These are phyloP conservation scores for Pygoscelis adeliae DNA, from an alignment of 2,113 vertebrate genomes.

Conservation along the genomic window DNA sequence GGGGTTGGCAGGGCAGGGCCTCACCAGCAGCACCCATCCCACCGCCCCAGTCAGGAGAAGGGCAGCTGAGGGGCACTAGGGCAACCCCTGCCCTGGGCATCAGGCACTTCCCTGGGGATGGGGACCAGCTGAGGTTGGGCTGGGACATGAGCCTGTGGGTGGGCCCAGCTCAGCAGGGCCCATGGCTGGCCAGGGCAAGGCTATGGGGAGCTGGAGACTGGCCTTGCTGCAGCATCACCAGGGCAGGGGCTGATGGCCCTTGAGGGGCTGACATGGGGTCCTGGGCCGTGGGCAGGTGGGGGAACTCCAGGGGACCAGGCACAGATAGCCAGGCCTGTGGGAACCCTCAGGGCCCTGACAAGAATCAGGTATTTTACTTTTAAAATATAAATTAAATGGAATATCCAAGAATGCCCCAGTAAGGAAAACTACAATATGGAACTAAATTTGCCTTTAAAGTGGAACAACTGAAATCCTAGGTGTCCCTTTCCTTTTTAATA, in stretches of 20 bases:
- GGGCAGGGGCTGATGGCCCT: neutral
- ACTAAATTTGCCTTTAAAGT: neutral
- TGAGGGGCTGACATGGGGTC: neutral
- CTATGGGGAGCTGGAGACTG: neutral
- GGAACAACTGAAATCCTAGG: neutral
- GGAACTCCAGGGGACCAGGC: too few relatives aligned
- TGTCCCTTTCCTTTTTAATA: neutral
- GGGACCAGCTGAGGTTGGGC: neutral
- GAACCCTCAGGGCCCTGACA: neutral
- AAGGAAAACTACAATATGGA: neutral
- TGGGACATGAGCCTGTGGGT: accelerated
- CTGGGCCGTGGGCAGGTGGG: accelerated
- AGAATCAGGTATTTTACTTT: neutral
- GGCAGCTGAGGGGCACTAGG: neutral
- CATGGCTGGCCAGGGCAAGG: neutral
- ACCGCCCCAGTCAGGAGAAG: neutral
- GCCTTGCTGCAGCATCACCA: neutral
- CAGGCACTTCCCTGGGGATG: too few relatives aligned
- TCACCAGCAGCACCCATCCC: too few relatives aligned
- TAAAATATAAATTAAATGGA: neutral
- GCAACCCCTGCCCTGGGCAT: neutral
- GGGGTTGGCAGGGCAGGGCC: neutral
- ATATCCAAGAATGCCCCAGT: neutral
- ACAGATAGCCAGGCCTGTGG: neutral
- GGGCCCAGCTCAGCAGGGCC: accelerated